Evolutionary conservation across 2,888 invertebrate genomes (phyloP).

Genomic region (Ochropacha duplaris): DNA sequence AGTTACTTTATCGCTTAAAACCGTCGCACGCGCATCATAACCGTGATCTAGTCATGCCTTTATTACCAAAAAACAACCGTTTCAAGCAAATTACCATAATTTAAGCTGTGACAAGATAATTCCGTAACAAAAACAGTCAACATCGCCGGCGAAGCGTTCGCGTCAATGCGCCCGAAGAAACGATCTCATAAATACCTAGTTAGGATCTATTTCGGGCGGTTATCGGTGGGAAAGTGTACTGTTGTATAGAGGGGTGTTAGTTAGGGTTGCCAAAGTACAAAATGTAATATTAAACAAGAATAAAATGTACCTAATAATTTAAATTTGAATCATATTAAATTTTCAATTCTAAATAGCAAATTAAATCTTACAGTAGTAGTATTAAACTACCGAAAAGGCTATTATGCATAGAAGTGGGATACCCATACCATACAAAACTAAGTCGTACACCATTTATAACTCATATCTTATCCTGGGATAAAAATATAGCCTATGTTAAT

Average conservation of each 20-base stretch:
- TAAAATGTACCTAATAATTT: not conserved
- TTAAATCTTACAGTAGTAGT: too few species aligned
- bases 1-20: not conserved
- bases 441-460: too few species aligned
- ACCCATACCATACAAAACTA: too few species aligned
- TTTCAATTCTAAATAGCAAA: too few species aligned
- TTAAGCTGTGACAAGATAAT: not conserved
- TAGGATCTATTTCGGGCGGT: conserved; percentile 43
- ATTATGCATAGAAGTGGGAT: not conserved
- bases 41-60: not conserved
- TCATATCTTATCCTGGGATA: too few species aligned
- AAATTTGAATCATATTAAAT: too few species aligned
- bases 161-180: conserved; percentile 13
- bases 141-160: conserved; percentile 18
- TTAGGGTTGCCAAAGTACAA: not conserved
- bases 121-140: conserved; percentile 6
- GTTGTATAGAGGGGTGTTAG: conserved; percentile 10
- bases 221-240: conserved; percentile 49
- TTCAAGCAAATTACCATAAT: not conserved
- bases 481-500: too few species aligned
- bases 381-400: too few species aligned
- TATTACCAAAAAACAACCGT: not conserved
- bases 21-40: not conserved
- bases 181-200: conserved; percentile 44
- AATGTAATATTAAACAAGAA: not conserved